Evolutionary conservation across 2,113 vertebrate genomes (phyloP).

Genomic region (Cryptomyrus ogoouensis): DNA sequence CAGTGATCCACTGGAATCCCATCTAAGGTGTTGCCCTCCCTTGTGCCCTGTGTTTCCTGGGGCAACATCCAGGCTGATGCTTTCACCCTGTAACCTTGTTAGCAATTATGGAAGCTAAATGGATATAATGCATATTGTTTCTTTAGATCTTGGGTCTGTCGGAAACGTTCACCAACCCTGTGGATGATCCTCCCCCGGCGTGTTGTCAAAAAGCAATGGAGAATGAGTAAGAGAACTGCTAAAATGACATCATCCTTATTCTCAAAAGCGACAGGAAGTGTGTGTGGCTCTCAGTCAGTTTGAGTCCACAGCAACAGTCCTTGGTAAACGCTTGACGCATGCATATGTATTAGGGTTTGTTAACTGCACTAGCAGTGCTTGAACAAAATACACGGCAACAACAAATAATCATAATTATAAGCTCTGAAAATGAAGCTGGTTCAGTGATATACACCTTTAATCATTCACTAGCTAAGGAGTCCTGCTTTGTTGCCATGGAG

Average conservation of each 20-base stretch:
- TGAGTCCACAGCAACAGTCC: neutral
- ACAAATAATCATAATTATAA: constrained; percentile 3
- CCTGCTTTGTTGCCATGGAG: constrained; percentile 29
- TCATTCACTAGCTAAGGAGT: neutral
- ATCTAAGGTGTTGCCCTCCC: neutral
- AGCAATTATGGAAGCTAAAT: neutral
- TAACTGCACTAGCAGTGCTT: neutral
- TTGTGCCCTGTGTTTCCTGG: neutral
- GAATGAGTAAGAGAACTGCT: neutral
- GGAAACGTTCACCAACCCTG: neutral
- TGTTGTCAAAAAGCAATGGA: neutral
- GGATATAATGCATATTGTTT: neutral
- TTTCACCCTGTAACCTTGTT: neutral
- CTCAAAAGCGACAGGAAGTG: neutral
- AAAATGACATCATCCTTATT: neutral
- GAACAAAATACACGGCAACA: neutral
- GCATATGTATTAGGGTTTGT: constrained; percentile 10
- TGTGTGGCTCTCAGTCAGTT: neutral
- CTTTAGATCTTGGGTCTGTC: neutral
- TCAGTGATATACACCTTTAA: constrained; percentile 12
- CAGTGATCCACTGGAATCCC: neutral
- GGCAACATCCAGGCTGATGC: neutral
- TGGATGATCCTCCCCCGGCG: neutral
- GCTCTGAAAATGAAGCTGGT: constrained; percentile 10
- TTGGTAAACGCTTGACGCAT: neutral